These are phyloP conservation scores for Thymelicus sylvestris DNA, from an alignment of 2,888 invertebrate genomes.

Conservation along the genomic window DNA sequence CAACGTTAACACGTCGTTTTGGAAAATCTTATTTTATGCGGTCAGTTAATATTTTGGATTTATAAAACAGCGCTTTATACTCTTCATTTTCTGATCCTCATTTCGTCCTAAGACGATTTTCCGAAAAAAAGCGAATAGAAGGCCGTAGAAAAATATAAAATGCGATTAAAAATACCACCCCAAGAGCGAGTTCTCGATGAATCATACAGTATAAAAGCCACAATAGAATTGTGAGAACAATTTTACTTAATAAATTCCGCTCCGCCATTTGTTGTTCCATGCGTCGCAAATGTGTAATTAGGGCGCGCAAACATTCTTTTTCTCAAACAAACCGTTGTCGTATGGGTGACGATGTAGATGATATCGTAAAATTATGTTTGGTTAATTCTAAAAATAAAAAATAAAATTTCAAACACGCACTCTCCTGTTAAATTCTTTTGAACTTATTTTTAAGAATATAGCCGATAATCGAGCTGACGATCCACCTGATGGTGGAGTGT, in stretches of 20 bases:
- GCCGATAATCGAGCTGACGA: too few species aligned
- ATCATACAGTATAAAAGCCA: background rate
- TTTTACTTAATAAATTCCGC: conserved; percentile 45
- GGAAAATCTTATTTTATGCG: too few species aligned
- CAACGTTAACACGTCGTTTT: too few species aligned
- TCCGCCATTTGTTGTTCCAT: conserved; percentile 56
- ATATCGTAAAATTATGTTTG: conserved; percentile 12
- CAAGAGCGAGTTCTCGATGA: background rate
- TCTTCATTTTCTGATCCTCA: too few species aligned
- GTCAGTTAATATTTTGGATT: too few species aligned
- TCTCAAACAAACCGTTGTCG: conserved; percentile 52
- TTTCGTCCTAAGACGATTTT: too few species aligned
- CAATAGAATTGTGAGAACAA: conserved; percentile 9
- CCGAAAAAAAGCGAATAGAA: too few species aligned
- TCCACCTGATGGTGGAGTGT: too few species aligned
- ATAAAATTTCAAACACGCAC: background rate
- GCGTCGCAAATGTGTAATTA: conserved; percentile 54
- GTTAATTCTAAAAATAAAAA: conserved; percentile 12
- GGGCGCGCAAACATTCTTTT: conserved; percentile 63
- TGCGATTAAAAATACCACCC: background rate
- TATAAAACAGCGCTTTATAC: too few species aligned
- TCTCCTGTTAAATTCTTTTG: background rate
- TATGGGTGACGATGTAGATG: conserved; percentile 47
- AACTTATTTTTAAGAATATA: too few species aligned
- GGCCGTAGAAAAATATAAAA: background rate